Percentiles rank a stretch among this genome's conserved stretches.
phyloP scores from a whole-genome alignment of 2,888 invertebrate genomes.

The Phyllotreta cruciferae region DNA sequence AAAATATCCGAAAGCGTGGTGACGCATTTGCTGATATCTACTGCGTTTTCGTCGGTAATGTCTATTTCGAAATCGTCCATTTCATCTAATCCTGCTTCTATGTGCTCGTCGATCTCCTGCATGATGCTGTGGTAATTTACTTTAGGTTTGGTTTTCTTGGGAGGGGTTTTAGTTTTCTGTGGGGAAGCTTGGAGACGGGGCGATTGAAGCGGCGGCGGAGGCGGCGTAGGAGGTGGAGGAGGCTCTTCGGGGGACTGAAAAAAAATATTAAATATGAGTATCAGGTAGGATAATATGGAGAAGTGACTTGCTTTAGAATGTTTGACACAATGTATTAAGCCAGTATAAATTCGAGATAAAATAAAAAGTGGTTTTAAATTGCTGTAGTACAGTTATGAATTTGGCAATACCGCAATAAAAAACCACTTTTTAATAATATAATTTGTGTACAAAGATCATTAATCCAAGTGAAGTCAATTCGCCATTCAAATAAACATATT shows the following conservation, averaged over 20 bases:
- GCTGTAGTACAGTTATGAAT: too few relatives aligned
- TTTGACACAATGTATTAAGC: too few relatives aligned
- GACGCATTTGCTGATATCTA: conserved; percentile 50
- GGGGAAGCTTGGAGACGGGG: conserved; percentile 15
- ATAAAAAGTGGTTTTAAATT: too few relatives aligned
- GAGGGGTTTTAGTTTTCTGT: conserved; percentile 25
- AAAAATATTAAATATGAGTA: too few relatives aligned
- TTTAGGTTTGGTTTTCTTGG: conserved; percentile 54
- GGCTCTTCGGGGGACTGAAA: too few relatives aligned
- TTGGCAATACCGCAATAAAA: too few relatives aligned
- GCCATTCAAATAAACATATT: too few relatives aligned
- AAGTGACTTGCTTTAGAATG: too few relatives aligned
- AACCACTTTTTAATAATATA: not conserved
- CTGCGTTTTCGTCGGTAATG: conserved; percentile 54
- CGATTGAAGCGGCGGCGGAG: conserved; percentile 12
- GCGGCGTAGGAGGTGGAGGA: not conserved
- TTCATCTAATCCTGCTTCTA: conserved; percentile 48
- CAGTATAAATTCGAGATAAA: too few relatives aligned
- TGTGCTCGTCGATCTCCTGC: conserved; percentile 60
- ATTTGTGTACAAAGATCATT: not conserved
- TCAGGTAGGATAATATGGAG: too few relatives aligned
- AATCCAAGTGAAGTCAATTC: not conserved
- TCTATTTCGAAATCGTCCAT: conserved; percentile 41
- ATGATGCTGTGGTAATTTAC: conserved; percentile 54
- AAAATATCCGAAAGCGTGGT: conserved; percentile 54